These are phyloP conservation scores for Nephrotoma appendiculata DNA, from an alignment of 2,888 invertebrate species.

Conservation along the genomic window DNA sequence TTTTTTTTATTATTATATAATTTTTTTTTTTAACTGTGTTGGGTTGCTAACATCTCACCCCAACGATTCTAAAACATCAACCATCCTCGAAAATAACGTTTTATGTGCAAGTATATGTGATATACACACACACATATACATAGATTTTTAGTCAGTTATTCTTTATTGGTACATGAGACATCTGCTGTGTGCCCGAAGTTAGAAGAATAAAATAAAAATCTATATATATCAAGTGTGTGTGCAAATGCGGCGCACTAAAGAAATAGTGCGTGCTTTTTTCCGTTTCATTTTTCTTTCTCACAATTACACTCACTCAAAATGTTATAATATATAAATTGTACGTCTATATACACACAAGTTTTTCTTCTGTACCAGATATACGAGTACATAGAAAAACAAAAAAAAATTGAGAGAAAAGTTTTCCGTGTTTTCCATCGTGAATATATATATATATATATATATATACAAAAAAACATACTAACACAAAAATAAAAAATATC, in stretches of 20 bases:
- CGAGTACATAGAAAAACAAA: not conserved
- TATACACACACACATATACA: not conserved
- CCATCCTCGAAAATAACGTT: not conserved
- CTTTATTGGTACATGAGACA: constrained; percentile 13
- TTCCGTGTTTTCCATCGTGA: not conserved
- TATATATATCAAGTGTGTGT: not conserved
- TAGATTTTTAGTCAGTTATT: constrained; percentile 8
- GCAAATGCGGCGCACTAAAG: constrained; percentile 1
- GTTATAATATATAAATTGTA: not conserved
- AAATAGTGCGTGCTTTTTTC: constrained; percentile 3
- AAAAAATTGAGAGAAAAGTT: not conserved
- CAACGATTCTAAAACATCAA: not conserved
- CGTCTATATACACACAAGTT: not conserved
- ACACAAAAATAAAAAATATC: not conserved
- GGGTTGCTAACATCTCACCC: not conserved
- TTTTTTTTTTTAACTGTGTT: not conserved
- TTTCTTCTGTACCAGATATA: not conserved
- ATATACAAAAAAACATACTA: not conserved
- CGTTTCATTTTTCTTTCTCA: not conserved
- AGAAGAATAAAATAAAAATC: not conserved
- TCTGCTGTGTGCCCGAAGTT: constrained; percentile 8
- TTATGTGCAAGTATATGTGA: not conserved
- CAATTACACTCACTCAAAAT: not conserved
- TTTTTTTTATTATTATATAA: constrained; percentile 1
- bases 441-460: not conserved